Evolutionary conservation across 1,140 invertebrate species (phyloP), one percentile per base, ranked within the genome.

Genomic region (Colletes latitarsis): DNA sequence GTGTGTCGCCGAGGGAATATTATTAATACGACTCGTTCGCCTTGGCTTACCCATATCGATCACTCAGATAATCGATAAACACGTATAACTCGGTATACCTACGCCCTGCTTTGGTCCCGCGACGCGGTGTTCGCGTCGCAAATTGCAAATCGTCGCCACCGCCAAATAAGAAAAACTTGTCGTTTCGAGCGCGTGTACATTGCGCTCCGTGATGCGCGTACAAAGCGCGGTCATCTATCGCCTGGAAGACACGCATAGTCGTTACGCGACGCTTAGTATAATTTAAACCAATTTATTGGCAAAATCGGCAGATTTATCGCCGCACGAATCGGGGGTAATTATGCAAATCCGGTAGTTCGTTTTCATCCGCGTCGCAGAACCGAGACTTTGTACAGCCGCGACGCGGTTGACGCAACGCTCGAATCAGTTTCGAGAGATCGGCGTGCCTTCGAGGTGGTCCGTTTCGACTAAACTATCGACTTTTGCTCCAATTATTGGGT

Each of bases 1-100:
- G 58, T 55, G 69, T 60, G 57, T 69, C 68, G 57, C 57, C 68
- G 41, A 17, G 30, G 77, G 85, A 89, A 88, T 90, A 88, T 90
- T 92, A 90, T 91, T 90, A 90, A 88, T 87, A 82, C 74, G 41
- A 92, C 89, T 88, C 71, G 91, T 83, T 92, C 82, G 85, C 92
- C 91, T 93, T 93, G 92, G 88, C 85, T 90, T 78, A 83, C 88
- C 87, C 87, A 89, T 91, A 91, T 92, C 89, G 89, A 92, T 91
- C 88, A 82, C 85, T 53, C 68, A 79, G 89, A 88, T 88, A 90
- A 89, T 90, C 87, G 87, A 90, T 90, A 90, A 91, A 91, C 82
- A 9, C 83, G 80, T 85, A 88, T 81, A 41, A n/a, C 0, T 43
- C n/a, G 9, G 4, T 72, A 52, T 21, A 78, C 67, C 85, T 83